Percentiles rank a stretch among this genome's conserved stretches.
phyloP scores from a whole-genome alignment of 23 tunicate genomes.

The Ciona savignyi region DNA sequence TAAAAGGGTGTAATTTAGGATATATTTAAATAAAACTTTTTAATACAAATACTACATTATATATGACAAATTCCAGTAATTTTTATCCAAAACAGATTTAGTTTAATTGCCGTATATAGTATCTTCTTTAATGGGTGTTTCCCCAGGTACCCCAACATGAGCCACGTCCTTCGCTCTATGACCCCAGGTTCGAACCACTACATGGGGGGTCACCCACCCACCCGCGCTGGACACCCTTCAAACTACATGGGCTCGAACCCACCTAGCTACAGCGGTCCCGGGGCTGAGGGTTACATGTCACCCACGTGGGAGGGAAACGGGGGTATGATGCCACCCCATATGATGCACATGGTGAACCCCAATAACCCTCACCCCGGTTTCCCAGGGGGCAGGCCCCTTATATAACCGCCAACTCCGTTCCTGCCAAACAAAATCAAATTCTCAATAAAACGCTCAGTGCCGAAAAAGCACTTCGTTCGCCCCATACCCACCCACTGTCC shows the following conservation, averaged over 20 bases:
- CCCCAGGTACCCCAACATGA: slow-evolving; percentile 31
- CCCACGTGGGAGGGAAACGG: slow-evolving; percentile 25
- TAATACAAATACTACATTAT: too few relatives aligned
- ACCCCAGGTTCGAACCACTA: slow-evolving; percentile 27
- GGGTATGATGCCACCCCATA: neutral
- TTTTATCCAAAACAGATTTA: too few relatives aligned
- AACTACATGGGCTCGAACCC: slow-evolving; percentile 36
- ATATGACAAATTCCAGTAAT: too few relatives aligned
- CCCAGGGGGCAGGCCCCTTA: slow-evolving; percentile 2
- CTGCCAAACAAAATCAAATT: too few relatives aligned
- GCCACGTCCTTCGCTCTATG: slow-evolving; percentile 20
- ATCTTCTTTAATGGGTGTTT: too few relatives aligned
- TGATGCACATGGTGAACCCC: slow-evolving; percentile 4
- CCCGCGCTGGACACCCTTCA: slow-evolving; percentile 25
- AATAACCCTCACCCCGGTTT: neutral
- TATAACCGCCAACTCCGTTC: neutral
- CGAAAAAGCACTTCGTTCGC: too few relatives aligned
- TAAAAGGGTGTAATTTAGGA: too few relatives aligned
- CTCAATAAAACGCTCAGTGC: too few relatives aligned
- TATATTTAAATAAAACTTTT: too few relatives aligned
- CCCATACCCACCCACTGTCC: too few relatives aligned
- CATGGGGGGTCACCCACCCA: slow-evolving; percentile 21
- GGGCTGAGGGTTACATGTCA: slow-evolving; percentile 26
- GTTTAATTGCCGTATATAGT: too few relatives aligned
- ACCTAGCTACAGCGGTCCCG: slow-evolving; percentile 30